Evolutionary conservation across 2,888 invertebrate genomes (phyloP), one percentile per base, ranked within the genome.

Genomic region (Bedellia somnulentella): DNA sequence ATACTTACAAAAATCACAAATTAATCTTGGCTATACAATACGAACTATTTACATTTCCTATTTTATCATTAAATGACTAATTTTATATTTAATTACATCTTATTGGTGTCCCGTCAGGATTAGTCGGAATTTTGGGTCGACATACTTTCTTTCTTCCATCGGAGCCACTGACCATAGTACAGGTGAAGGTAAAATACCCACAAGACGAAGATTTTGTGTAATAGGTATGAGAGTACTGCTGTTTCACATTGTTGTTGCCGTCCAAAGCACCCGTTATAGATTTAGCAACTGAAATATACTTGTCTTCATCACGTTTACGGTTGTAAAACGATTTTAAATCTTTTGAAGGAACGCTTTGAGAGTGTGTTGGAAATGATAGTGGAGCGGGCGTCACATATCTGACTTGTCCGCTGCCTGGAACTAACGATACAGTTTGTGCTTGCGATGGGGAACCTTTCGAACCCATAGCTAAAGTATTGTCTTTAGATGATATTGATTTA

Each of bases 171-270:
- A 88, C 87, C 49, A 87, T 83, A 29, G 89, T 88, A 50, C 91
- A 91, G 0, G 88, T 86, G 55, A 91, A 91, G 2, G 90, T 89
- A 42, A 91, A 90, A 50, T 89, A 89, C 5, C 91, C 91, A 52
- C 91, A 92, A 2, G 87, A 89, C 2, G 90, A 90, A 5, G 89
- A 88, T 57, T 91, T 91, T 0, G 90, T 89, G 46, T 88, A 91
- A 59, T 89, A 91, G 1, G 87, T 86, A 39, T 86, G 86, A 2
- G 86, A 82, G 48, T 82, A 85, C 58, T 86, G 86, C 50, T 87
- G 85, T 35, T 86, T 83, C 34, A 83, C 78, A 44, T 79, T 80
- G 47, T 79, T 79, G 24, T 75, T 77, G 32, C 73, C 71, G 39
- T 82, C 83, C 41, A 87, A 64, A 43, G 82, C 83, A 4, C 89